These are phyloP conservation scores for Cylas formicarius DNA, from an alignment of 1,140 invertebrate genomes.

Conservation along the genomic window DNA sequence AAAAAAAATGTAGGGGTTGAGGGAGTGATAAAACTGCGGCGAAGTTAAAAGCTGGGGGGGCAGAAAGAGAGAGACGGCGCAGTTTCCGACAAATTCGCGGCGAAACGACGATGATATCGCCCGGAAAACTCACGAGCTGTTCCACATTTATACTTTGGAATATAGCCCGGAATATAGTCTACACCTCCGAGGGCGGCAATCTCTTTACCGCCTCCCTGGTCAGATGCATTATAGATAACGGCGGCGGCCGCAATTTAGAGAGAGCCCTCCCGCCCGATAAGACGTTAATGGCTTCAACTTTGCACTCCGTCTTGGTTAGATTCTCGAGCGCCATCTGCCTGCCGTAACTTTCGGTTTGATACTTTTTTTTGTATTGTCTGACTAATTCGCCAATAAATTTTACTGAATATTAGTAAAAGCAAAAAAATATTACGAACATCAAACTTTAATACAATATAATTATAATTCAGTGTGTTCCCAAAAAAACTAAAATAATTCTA, in stretches of 20 bases:
- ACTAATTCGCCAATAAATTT: slow-evolving; percentile 11
- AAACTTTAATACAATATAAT: too few species aligned
- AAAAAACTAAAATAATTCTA: too few species aligned
- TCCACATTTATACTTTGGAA: slow-evolving; percentile 19
- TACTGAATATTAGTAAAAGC: too few species aligned
- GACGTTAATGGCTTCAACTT: slow-evolving; percentile 44
- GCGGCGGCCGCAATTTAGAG: slow-evolving; percentile 34
- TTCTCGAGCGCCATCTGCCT: slow-evolving; percentile 23
- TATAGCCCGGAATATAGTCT: slow-evolving; percentile 25
- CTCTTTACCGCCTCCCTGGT: slow-evolving; percentile 31
- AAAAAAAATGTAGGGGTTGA: too few species aligned
- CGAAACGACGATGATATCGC: slow-evolving; percentile 26
- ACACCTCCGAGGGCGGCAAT: slow-evolving; percentile 33
- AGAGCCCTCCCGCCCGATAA: slow-evolving; percentile 38
- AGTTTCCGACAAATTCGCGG: slow-evolving; percentile 23
- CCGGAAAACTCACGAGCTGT: slow-evolving; percentile 26
- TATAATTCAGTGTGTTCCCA: too few species aligned
- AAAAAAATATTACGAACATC: too few species aligned
- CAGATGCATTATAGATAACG: slow-evolving; percentile 42
- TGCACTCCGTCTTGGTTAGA: slow-evolving; percentile 38
- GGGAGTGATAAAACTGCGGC: too few species aligned
- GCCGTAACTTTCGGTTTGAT: too few species aligned
- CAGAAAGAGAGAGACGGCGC: too few species aligned
- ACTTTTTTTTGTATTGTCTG: too few species aligned
- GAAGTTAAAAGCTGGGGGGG: too few species aligned